A percentile compares a stretch with the other conserved stretches of the same genome.
These are phyloP conservation scores for Furnarius figulus DNA, from an alignment of 2,113 vertebrate species.

Conservation along the genomic window DNA sequence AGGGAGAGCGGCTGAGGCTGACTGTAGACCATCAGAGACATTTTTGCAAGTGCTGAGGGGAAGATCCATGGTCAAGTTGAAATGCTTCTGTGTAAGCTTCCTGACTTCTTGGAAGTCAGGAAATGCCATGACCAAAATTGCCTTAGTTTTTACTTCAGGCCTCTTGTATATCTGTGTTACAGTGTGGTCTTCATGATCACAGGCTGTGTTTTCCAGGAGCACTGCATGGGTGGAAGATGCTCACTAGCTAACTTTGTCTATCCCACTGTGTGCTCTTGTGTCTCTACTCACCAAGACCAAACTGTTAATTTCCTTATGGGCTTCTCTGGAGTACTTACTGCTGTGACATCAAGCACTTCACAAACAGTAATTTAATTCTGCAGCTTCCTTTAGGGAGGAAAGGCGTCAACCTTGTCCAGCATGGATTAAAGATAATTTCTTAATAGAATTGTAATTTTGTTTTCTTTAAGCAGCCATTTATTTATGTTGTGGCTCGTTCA, in stretches of 20 bases:
- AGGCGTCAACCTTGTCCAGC: background rate
- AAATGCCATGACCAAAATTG: background rate
- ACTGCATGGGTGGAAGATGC: background rate
- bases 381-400: background rate
- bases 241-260: background rate
- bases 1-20: background rate
- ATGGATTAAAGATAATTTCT: background rate
- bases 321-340: background rate
- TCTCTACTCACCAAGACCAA: background rate
- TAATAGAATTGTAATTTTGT: background rate
- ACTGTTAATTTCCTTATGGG: background rate
- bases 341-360: background rate
- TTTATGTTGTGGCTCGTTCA: background rate
- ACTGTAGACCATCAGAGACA: background rate
- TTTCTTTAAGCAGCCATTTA: background rate
- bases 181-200: background rate
- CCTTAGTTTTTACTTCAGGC: background rate
- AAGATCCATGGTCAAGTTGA: background rate
- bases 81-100: background rate
- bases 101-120: conserved; percentile 25
- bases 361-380: background rate
- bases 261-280: background rate
- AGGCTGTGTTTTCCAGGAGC: background rate
- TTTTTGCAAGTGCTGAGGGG: background rate
- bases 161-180: background rate